Evolutionary conservation across 2,113 vertebrate species (phyloP), one percentile per base, ranked within the genome.

Genomic region (Malurus cyaneus): DNA sequence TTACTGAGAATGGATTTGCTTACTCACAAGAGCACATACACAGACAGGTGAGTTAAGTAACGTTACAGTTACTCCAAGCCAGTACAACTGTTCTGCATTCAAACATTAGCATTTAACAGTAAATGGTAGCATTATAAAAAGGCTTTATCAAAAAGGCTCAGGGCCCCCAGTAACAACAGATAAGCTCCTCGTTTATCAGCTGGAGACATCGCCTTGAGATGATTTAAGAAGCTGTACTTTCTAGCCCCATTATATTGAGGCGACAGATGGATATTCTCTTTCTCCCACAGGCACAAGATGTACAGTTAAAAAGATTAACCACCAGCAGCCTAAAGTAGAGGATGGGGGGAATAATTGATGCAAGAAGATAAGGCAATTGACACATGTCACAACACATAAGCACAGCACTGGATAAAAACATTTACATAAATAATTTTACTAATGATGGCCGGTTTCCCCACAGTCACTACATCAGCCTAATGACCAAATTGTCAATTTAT

Each of bases 321-420:
- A 81, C 50, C 12, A 78, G 14, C 6, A 50, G 20, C 4, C 12
- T n/a, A 78, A 80, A 67, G 8, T 6, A n/a, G 26, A 72, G 16
- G 2, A 34, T 7, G 2, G 2, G 5, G 7, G 20, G 1, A 60
- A 14, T 9, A n/a, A 8, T 20, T 71, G 23, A 76, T 8, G 21
- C 5, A n/a, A n/a, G n/a, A 70, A 47, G 32, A 32, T 14, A 78
- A 89, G 23, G 14, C n/a, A 94, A 71, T 5, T 50, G 8, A 25
- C 67, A 67, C 8, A n/a, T n/a, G n/a, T 52, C 26, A 57, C 15
- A 18, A 86, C n/a, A 79, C 93, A 50, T 34, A 72, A n/a, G n/a
- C n/a, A n/a, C n/a, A 52, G 34, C 19, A 71, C 23, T 47, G 26
- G 34, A 42, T n/a, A 86, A 61, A 87, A 71, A 5, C 41, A 64